Evolutionary conservation across 1,140 invertebrate species (phyloP).

Genomic region (Scylla paramamosain): DNA sequence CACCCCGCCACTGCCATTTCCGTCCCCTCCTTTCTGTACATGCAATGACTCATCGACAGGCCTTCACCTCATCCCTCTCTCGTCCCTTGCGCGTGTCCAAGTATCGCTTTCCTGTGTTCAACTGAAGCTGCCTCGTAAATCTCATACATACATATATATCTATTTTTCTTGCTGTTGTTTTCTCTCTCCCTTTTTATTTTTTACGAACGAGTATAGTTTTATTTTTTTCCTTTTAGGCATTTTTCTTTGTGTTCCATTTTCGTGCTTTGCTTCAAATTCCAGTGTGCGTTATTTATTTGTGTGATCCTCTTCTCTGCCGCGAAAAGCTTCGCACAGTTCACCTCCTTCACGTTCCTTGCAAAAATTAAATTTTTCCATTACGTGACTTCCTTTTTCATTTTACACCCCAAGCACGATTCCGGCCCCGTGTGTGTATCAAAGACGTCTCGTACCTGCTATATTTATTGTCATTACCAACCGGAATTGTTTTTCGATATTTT

Average conservation of each 20-base stretch:
- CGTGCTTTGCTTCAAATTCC: background rate
- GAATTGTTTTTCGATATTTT: background rate
- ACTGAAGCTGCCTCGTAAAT: too few species aligned
- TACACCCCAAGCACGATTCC: background rate
- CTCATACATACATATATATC: background rate
- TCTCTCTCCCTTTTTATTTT: background rate
- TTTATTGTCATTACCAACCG: background rate
- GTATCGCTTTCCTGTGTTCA: too few species aligned
- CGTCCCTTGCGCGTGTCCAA: background rate
- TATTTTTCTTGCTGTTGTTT: background rate
- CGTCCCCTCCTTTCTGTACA: background rate
- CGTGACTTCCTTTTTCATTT: constrained; percentile 5
- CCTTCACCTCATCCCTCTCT: background rate
- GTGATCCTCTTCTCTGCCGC: background rate
- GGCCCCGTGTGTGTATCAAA: background rate
- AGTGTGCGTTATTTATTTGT: background rate
- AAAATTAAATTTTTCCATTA: constrained; percentile 11
- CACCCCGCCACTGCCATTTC: background rate
- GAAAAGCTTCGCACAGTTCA: background rate
- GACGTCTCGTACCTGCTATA: background rate
- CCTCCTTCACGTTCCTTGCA: background rate
- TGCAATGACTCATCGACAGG: constrained; percentile 8
- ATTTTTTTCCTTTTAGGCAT: background rate
- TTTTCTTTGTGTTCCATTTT: background rate
- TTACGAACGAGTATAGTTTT: background rate